Percentiles rank a stretch among this genome's conserved stretches.
These are phyloP conservation scores for Rhinatrema bivittatum DNA, from an alignment of 2,797 vertebrate species.

Conservation along the genomic window DNA sequence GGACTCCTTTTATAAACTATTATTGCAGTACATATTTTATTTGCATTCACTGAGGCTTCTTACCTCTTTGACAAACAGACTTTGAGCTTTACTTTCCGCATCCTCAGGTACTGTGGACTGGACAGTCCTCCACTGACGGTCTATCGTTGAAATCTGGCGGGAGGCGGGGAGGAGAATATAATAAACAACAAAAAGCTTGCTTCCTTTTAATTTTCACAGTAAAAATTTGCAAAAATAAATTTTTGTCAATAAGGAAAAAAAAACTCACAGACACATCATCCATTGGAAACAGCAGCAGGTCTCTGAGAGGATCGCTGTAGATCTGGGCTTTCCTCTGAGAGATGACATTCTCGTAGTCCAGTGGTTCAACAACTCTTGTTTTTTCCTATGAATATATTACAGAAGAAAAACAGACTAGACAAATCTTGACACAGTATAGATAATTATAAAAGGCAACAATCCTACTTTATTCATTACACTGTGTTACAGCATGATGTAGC, in stretches of 20 bases:
- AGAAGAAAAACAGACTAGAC: too few relatives aligned
- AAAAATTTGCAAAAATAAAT: too few relatives aligned
- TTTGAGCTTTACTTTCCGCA: constrained; percentile 79
- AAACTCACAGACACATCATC: constrained; percentile 89
- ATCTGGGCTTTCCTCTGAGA: constrained; percentile 92
- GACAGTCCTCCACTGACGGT: constrained; percentile 77
- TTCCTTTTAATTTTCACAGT: neutral
- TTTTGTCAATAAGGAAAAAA: neutral
- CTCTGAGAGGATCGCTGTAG: constrained; percentile 89
- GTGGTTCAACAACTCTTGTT: constrained; percentile 86
- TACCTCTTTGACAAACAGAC: constrained; percentile 94
- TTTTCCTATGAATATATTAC: constrained; percentile 70
- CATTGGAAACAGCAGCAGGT: constrained; percentile 87
- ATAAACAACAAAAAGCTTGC: neutral
- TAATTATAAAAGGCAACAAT: too few relatives aligned
- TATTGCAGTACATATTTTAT: too few relatives aligned
- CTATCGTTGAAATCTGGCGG: constrained; percentile 73
- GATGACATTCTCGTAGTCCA: constrained; percentile 91
- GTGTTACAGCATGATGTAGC: too few relatives aligned
- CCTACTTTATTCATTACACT: too few relatives aligned
- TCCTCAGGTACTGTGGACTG: constrained; percentile 85
- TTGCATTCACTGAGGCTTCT: too few relatives aligned
- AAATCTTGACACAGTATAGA: too few relatives aligned
- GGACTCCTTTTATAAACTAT: too few relatives aligned
- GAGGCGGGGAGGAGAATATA: constrained; percentile 41